Conservation (phyloP, 2,797 vertebrate species). For the Potorous gilbertii region DNA sequence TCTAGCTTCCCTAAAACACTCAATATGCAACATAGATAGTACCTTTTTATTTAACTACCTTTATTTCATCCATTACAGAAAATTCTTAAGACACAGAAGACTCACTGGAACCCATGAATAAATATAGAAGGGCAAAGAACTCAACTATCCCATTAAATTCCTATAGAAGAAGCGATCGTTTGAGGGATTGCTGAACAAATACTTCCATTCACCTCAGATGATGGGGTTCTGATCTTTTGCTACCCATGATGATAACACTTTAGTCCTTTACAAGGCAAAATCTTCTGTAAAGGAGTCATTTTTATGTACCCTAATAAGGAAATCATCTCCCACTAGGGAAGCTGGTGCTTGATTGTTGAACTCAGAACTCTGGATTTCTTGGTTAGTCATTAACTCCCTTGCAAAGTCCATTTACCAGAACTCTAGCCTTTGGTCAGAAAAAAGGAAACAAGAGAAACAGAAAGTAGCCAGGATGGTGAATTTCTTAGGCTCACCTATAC, state of each 20-base stretch:
- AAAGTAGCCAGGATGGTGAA: background rate
- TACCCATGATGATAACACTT: background rate
- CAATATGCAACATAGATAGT: background rate
- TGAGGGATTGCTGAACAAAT: background rate
- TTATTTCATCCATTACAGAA: background rate
- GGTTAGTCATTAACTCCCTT: background rate
- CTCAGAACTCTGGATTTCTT: background rate
- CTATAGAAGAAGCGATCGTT: background rate
- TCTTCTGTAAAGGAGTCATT: background rate
- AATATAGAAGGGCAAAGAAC: background rate
- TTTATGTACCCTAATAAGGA: background rate
- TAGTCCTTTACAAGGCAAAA: background rate
- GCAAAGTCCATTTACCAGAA: background rate
- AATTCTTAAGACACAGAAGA: background rate
- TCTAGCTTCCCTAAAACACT: background rate
- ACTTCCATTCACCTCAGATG: background rate
- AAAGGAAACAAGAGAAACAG: background rate
- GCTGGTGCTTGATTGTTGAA: background rate
- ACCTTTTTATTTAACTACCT: background rate
- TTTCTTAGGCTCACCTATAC: background rate
- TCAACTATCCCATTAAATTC: background rate
- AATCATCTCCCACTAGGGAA: background rate
- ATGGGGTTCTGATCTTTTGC: background rate
- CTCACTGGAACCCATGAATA: background rate
- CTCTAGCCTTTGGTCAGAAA: background rate